Evolutionary conservation across 1,140 invertebrate species (phyloP), one percentile per base, ranked within the genome.

Genomic region (Leguminivora glycinivorella): DNA sequence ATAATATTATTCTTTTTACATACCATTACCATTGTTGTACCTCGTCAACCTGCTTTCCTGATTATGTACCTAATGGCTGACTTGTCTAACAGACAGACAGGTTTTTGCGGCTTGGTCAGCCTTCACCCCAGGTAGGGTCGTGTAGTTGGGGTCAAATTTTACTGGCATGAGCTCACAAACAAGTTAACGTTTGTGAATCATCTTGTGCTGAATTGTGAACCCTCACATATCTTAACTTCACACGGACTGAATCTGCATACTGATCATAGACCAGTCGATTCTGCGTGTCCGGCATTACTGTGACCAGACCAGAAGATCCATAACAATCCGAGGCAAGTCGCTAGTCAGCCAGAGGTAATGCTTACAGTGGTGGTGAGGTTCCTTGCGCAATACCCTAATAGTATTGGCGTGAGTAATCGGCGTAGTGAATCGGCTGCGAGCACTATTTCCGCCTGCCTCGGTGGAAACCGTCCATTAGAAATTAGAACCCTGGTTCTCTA

Each of bases 361-460:
- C 47, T 52, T 10, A 22, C n/a, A 52, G 19, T 52, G 47, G 47
- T 52, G n/a, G 0, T 0, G 47, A n/a, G 17, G 6, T 52, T 52
- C n/a, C 17, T n/a, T 52, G 2, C 17, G 17, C 47, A 52, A 52
- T 52, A n/a, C 7, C 22, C 17, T 5, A 52, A 52, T 52, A 17
- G 47, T 38, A 38, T 38, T 38, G 52, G 47, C 58, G 77, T 85
- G 83, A 85, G 78, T 86, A 82, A 81, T 78, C 75, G 74, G 56
- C 75, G 76, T 76, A 73, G 76, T 79, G 76, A 76, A 81, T 77
- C 78, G 72, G 68, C 77, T 78, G 79, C 77, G 78, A 79, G 72
- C 75, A 81, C 74, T 85, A 83, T 84, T 84, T 87, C 83, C 83
- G 81, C 82, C 80, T 75, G 78, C 67, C 73, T 56, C 60, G 74